These are phyloP conservation scores for Linyphia triangularis DNA, from an alignment of 2,888 invertebrate species.

Conservation along the genomic window DNA sequence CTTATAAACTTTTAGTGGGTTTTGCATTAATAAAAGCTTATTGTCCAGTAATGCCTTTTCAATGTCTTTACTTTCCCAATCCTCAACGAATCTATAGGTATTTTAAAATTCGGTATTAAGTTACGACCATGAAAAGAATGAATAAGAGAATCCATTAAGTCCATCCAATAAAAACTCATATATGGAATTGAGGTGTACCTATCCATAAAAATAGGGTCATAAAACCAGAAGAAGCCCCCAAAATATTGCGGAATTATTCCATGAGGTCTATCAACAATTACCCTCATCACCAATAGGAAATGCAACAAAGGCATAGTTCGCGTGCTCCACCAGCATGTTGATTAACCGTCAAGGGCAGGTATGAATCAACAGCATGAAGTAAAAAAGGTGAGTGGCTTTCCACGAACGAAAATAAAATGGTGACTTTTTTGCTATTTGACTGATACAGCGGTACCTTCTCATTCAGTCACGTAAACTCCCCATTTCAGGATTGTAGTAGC, in stretches of 20 bases:
- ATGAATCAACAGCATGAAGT: not conserved
- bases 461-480: not conserved
- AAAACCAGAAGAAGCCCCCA: too few species aligned
- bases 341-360: not conserved
- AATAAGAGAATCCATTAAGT: too few species aligned
- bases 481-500: not conserved
- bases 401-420: constrained; percentile 13
- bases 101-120: too few species aligned
- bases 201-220: not conserved
- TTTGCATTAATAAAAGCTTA: too few species aligned
- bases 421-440: not conserved
- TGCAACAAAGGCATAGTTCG: not conserved
- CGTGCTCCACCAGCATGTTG: constrained; percentile 10
- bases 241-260: not conserved
- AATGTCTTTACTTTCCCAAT: too few species aligned
- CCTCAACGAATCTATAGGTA: too few species aligned
- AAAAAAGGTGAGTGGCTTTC: constrained; percentile 21
- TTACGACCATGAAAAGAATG: too few species aligned
- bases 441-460: not conserved
- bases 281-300: not conserved
- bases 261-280: not conserved
- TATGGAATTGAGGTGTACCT: not conserved
- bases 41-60: too few species aligned
- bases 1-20: too few species aligned
- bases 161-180: too few species aligned